A percentile compares a stretch with the other conserved stretches of the same genome.
These are phyloP conservation scores for Aphaenogaster rudis DNA, from an alignment of 1,140 invertebrate genomes.

Conservation along the genomic window DNA sequence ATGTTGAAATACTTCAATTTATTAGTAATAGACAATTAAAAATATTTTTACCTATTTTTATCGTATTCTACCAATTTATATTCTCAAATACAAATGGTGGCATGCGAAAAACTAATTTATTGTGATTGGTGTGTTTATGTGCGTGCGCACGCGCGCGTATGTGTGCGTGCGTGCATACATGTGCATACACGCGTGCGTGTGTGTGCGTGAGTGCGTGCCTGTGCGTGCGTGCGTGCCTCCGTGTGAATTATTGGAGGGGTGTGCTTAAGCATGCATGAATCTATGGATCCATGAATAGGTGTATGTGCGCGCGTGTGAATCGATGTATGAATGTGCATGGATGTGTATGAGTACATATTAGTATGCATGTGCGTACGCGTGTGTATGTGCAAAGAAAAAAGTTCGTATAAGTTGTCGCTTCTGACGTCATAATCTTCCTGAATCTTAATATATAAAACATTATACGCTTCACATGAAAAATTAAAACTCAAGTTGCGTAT, in stretches of 20 bases:
- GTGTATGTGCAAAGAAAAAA: background rate
- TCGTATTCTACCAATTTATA: conserved; percentile 5
- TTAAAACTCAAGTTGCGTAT: conserved; percentile 5
- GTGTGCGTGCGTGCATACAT: background rate
- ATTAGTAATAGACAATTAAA: background rate
- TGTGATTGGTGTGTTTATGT: background rate
- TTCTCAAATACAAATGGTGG: background rate
- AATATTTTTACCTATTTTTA: background rate
- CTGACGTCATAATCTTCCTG: conserved; percentile 19
- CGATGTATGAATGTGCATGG: background rate
- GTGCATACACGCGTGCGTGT: background rate
- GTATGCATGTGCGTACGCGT: background rate
- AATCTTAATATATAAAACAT: background rate
- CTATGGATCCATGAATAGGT: background rate
- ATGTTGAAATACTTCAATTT: background rate
- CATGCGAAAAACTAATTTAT: background rate
- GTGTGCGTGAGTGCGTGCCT: background rate
- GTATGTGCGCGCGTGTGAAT: background rate
- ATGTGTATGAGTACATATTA: background rate
- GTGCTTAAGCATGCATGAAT: background rate
- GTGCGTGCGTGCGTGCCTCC: background rate
- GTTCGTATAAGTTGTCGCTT: conserved; percentile 3
- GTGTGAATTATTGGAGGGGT: background rate
- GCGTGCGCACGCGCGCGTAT: too few species aligned
- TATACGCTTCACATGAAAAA: background rate